These are phyloP conservation scores for Belonocnema kinseyi DNA, from an alignment of 1,140 invertebrate genomes.

Conservation along the genomic window DNA sequence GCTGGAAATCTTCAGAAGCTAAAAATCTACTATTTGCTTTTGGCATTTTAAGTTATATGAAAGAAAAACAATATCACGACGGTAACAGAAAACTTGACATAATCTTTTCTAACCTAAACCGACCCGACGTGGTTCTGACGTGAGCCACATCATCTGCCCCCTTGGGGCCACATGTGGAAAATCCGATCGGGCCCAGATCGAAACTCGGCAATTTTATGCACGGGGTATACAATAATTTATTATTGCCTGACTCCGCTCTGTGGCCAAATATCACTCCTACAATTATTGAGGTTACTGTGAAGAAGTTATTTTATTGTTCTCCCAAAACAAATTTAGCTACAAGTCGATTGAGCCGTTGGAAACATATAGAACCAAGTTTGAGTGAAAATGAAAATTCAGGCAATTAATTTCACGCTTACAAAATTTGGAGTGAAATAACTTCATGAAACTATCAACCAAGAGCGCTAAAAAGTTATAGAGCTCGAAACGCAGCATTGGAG, in stretches of 20 bases:
- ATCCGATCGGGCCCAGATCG: not conserved
- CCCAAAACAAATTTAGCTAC: not conserved
- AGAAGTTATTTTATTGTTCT: not conserved
- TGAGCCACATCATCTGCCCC: too few species aligned
- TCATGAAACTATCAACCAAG: not conserved
- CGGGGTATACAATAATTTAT: too few species aligned
- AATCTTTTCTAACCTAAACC: too few species aligned
- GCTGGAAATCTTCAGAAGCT: too few species aligned
- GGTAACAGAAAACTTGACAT: too few species aligned
- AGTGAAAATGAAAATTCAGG: not conserved
- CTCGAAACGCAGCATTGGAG: constrained; percentile 16
- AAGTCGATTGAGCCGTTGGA: not conserved
- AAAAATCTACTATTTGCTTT: too few species aligned
- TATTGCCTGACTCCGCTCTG: too few species aligned
- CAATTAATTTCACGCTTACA: not conserved
- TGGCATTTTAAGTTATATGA: too few species aligned
- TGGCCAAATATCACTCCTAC: too few species aligned
- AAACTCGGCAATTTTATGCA: not conserved
- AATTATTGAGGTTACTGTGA: not conserved
- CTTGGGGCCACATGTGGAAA: too few species aligned
- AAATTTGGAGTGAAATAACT: not conserved
- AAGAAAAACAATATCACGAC: too few species aligned
- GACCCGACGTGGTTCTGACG: too few species aligned
- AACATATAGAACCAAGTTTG: not conserved
- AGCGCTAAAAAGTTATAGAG: not conserved